Conservation (phyloP, 2,113 vertebrate genomes). For the Atractosteus spatula region DNA sequence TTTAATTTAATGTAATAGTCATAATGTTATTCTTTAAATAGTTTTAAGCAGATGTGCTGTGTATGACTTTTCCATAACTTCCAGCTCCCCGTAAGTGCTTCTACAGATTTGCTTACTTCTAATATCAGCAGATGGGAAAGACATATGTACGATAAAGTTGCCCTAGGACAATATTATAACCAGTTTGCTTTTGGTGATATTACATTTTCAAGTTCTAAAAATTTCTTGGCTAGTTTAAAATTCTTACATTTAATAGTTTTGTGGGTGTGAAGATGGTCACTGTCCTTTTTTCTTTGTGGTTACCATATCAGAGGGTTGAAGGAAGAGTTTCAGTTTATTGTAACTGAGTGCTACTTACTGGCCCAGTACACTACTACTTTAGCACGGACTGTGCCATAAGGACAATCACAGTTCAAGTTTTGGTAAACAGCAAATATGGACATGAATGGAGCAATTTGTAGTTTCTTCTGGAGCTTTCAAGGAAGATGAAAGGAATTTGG, state of each 20-base stretch:
- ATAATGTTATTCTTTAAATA: not conserved
- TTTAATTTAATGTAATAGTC: not conserved
- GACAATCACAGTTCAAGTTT: slow-evolving; percentile 7
- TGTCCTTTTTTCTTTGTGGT: not conserved
- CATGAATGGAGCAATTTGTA: too few relatives aligned
- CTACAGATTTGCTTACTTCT: slow-evolving; percentile 7
- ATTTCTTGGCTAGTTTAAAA: too few relatives aligned
- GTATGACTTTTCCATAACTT: not conserved
- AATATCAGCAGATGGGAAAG: not conserved
- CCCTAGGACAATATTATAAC: not conserved
- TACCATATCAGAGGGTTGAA: slow-evolving; percentile 20
- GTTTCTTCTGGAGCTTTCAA: too few relatives aligned
- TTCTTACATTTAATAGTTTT: not conserved
- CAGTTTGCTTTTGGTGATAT: too few relatives aligned
- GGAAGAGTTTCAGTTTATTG: slow-evolving; percentile 38
- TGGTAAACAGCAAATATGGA: not conserved
- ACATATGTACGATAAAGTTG: slow-evolving; percentile 7
- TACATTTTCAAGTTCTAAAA: too few relatives aligned
- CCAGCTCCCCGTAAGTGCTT: slow-evolving; percentile 7
- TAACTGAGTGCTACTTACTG: not conserved
- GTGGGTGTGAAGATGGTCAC: not conserved
- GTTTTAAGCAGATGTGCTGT: not conserved
- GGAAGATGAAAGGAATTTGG: too few relatives aligned
- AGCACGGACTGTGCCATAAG: slow-evolving; percentile 15
- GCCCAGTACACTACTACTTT: not conserved